Conservation (phyloP, 2,888 invertebrate species). For the Neocrepidodera transversa region DNA sequence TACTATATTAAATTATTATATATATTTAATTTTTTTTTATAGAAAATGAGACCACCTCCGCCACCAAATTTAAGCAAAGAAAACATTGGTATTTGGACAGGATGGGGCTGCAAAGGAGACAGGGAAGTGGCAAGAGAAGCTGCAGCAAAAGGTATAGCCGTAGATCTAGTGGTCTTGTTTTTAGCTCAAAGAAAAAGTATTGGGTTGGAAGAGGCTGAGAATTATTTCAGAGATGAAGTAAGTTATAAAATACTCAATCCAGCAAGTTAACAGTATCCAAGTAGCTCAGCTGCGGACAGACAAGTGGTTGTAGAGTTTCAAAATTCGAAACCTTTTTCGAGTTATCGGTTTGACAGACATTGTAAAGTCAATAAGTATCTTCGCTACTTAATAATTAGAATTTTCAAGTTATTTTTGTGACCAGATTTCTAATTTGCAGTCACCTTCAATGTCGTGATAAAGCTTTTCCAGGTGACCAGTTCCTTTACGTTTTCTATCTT, state of each 20-base stretch:
- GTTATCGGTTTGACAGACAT: too few relatives aligned
- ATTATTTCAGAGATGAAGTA: constrained; percentile 68
- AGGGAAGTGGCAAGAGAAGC: constrained; percentile 73
- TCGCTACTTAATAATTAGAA: too few relatives aligned
- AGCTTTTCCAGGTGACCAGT: too few relatives aligned
- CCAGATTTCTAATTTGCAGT: too few relatives aligned
- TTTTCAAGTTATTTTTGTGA: too few relatives aligned
- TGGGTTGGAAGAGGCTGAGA: constrained; percentile 62
- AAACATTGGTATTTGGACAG: constrained; percentile 65
- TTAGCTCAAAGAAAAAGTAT: constrained; percentile 65
- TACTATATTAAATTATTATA: not conserved
- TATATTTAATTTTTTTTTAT: not conserved
- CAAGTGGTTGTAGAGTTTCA: too few relatives aligned
- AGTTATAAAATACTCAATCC: not conserved
- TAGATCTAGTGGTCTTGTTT: constrained; percentile 67
- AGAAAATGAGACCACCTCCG: constrained; percentile 41
- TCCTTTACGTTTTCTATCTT: too few relatives aligned
- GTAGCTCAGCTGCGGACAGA: too few relatives aligned
- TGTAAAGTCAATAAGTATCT: too few relatives aligned
- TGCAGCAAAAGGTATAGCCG: constrained; percentile 71
- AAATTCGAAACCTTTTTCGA: too few relatives aligned
- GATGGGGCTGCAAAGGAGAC: constrained; percentile 69
- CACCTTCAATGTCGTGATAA: too few relatives aligned
- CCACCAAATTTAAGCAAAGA: constrained; percentile 53
- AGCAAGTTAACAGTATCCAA: too few relatives aligned